Evolutionary conservation across 2,797 vertebrate genomes (phyloP), one percentile per base, ranked within the genome.

Genomic region (Melopsittacus undulatus): DNA sequence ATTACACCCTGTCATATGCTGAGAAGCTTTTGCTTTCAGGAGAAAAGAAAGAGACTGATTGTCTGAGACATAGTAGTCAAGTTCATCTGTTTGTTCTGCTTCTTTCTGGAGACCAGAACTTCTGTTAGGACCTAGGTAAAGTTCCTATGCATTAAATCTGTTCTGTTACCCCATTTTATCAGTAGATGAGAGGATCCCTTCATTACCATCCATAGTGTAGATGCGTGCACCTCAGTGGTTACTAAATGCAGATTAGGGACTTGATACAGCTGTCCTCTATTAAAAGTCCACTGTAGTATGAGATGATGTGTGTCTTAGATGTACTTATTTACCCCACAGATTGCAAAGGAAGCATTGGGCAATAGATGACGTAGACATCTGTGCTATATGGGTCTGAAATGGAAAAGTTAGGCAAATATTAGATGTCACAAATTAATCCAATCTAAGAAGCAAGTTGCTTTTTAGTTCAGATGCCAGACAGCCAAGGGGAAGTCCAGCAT

Each of bases 111-210:
- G 30, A 75, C 17, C 24, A 20, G 5, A 72, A 57, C 6, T n/a
- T 85, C 10, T 51, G 11, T 18, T 36, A 45, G 34, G 29, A 48
- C 13, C 23, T 64, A 75, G 21, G 10, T 24, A 70, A 82, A 38
- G 67, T 15, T 89, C 20, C 64, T 38, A 45, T 46, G 8, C 7
- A 24, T 30, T 61, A 45, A 51, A 61, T 10, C 21, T 34, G 2
- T 15, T 92, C 13, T 14, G 6, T 29, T 38, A 2, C 0, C 4
- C 11, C n/a, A 1, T 1, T 30, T 81, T 85, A 32, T 42, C 30
- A 29, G 22, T 7, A 34, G 29, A 3, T 20, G 11, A 38, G 4
- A 32, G 70, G 30, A 17, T 46, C 83, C 36, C 13, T 75, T 88
- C 40, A 32, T 66, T 57, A 30, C 32, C 64, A 5, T 23, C n/a